phyloP scores from a whole-genome alignment of 2,797 vertebrate genomes.

The Clarias platycephalus region DNA sequence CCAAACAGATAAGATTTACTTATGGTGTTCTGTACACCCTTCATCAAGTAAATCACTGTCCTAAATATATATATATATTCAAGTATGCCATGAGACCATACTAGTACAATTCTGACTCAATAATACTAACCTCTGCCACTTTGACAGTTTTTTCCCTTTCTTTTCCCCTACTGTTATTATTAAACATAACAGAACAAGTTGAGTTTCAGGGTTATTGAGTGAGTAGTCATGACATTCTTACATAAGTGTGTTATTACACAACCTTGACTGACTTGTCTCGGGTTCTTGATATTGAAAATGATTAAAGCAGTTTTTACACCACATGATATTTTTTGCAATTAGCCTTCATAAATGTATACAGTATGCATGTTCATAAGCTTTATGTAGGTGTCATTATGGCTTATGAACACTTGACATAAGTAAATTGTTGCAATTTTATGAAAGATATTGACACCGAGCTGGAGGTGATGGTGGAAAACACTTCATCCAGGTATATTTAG shows the following conservation, averaged over 20 bases:
- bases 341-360: not conserved
- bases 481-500: not conserved
- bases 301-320: not conserved
- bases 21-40: not conserved
- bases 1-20: not conserved
- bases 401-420: not conserved
- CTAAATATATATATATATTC: not conserved
- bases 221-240: not conserved
- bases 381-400: not conserved
- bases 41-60: not conserved
- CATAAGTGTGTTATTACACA: not conserved
- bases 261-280: not conserved
- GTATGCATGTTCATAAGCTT: not conserved
- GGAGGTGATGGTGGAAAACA: not conserved
- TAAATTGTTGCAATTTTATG: not conserved
- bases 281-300: not conserved
- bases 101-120: not conserved
- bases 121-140: not conserved
- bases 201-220: not conserved
- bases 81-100: not conserved
- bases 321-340: not conserved
- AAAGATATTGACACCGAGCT: conserved; percentile 4
- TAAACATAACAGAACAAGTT: not conserved
- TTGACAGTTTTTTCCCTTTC: too few relatives aligned
- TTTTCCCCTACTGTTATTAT: not conserved